A percentile compares a stretch with the other conserved stretches of the same genome.
These are phyloP conservation scores for Parazoanthus atlanticus DNA, from an alignment of 92 coral and sea anemone genomes.

Conservation along the genomic window DNA sequence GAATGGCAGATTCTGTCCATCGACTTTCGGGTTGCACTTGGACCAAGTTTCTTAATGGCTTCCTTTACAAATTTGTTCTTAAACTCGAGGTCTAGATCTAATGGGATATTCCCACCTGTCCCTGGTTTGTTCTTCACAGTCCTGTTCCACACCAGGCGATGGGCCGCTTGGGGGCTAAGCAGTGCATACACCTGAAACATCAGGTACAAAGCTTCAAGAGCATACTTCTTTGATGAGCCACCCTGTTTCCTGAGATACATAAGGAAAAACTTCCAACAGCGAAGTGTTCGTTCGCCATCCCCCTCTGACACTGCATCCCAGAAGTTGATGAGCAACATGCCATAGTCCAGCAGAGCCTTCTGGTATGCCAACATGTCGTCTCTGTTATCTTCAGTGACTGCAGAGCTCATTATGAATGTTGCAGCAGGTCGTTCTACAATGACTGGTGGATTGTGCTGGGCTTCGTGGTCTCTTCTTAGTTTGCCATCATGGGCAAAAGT, in stretches of 20 bases:
- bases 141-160: conserved; percentile 75
- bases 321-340: conserved; percentile 63
- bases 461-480: conserved; percentile 45
- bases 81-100: conserved; percentile 60
- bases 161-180: conserved; percentile 50
- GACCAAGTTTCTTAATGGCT: conserved; percentile 55
- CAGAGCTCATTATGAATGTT: conserved; percentile 31
- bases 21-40: conserved; percentile 51
- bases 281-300: conserved; percentile 57
- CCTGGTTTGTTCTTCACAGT: conserved; percentile 71
- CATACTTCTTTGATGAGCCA: conserved; percentile 45
- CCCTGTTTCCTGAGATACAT: conserved; percentile 54
- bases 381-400: conserved; percentile 21
- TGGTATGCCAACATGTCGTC: conserved; percentile 65
- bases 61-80: conserved; percentile 53
- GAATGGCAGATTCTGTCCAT: conserved; percentile 51
- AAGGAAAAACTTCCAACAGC: conserved; percentile 62
- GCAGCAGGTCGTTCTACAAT: conserved; percentile 30
- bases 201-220: conserved; percentile 54
- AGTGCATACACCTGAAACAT: conserved; percentile 51
- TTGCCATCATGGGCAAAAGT: conserved; percentile 63
- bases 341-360: conserved; percentile 65
- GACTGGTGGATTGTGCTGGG: conserved; percentile 50
- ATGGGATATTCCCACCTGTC: conserved; percentile 67
- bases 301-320: conserved; percentile 70